Conservation (phyloP, 2,113 vertebrate species). For the Myanophis thanlyinensis region DNA sequence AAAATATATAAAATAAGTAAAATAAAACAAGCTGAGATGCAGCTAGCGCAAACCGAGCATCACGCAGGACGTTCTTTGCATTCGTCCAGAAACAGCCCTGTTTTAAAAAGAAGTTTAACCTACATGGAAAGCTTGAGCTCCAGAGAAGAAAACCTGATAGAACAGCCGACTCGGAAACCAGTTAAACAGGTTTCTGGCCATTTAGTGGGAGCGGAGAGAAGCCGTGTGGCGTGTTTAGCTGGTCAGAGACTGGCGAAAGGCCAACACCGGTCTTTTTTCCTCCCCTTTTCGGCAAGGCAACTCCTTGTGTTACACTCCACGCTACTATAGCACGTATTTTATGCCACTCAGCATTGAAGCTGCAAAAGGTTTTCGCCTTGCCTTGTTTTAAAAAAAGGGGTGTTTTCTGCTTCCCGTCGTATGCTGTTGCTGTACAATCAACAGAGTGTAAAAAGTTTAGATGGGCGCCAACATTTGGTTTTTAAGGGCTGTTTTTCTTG, state of each 20-base stretch:
- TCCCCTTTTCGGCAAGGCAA: conserved; percentile 27
- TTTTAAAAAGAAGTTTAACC: not conserved
- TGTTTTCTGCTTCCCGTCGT: not conserved
- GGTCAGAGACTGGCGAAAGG: conserved; percentile 53
- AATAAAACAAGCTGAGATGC: not conserved
- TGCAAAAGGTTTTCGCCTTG: too few species aligned
- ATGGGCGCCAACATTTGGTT: not conserved
- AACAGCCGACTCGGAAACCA: conserved; percentile 56
- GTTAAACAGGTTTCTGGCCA: conserved; percentile 55
- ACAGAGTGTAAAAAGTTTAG: not conserved
- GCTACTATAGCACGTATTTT: conserved; percentile 22
- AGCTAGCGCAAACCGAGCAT: not conserved
- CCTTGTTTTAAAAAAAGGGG: too few species aligned
- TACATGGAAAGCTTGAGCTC: conserved; percentile 1
- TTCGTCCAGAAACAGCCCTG: not conserved
- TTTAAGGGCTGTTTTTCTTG: not conserved
- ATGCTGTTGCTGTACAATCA: not conserved
- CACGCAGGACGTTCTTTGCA: not conserved
- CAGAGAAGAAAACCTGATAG: conserved; percentile 9
- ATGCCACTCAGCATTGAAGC: not conserved
- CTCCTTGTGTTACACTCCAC: conserved; percentile 14
- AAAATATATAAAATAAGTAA: too few species aligned
- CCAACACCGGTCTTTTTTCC: conserved; percentile 31
- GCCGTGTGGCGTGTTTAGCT: conserved; percentile 29
- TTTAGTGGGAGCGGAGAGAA: conserved; percentile 50